Base-by-base conservation (phyloP, 2,888 invertebrate species). In the Prosopocoilus inquinatus region DNA sequence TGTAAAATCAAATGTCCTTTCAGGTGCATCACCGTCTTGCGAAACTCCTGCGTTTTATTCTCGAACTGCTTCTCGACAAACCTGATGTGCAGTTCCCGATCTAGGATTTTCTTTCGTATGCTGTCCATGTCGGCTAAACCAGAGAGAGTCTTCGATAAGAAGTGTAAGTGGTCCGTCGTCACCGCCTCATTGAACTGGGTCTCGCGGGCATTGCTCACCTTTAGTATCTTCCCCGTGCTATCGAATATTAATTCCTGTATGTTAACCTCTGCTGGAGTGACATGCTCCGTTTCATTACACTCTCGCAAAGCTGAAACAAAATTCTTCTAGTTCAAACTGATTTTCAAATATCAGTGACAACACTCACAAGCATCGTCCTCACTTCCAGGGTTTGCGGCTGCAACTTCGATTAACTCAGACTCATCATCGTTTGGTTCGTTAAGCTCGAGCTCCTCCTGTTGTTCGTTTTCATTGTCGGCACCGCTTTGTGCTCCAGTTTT, bases 41-140 rank as follows among this genome's bases (percentile, higher is more conserved):
- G 50, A 16, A 60, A 58, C 1, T 57, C 48, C 8, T 58, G 58
- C 9, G 16, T 52, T 2, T 50, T 50, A n/a, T 48, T 50, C 9
- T 58, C 57, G 8, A 57, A 58, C 2, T 36, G 50, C 34, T 62
- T 67, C 39, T 67, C 66, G 1, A 64, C 55, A 5, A 68, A 53
- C 51, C 64, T 67, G 1, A 72, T 66, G 8, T 64, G 56, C 16
- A 72, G 50, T 33, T 64, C 64, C 45, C 57, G 63, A 35, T 60
- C 53, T 12, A 43, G 33, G 33, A 76, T 55, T 53, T 71, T 71
- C 44, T 69, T 70, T 34, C 67, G 66, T 2, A 75, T 64, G 4
- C 64, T 67, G 9, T 72, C 70, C 64, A 74, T 66, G 11, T 68
- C 67, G 70, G 74, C 73, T 11, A 75, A 61, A 3, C 72, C 72